phyloP scores from a whole-genome alignment of 2,113 vertebrate genomes.

The Bagarius yarrelli region DNA sequence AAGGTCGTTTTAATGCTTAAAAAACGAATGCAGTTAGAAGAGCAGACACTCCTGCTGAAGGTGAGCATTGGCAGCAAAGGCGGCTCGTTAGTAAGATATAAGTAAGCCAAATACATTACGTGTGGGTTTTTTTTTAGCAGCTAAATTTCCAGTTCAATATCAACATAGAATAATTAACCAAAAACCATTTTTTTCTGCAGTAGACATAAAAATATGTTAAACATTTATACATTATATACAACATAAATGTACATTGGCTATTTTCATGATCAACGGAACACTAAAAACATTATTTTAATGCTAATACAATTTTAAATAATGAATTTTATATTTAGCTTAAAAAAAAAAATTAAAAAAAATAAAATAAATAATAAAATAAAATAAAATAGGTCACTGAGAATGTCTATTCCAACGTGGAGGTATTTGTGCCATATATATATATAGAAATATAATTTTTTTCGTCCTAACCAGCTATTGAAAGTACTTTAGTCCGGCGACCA shows the following conservation, averaged over 20 bases:
- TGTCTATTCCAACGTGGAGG: constrained; percentile 83
- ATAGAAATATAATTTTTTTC: too few relatives aligned
- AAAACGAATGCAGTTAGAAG: constrained; percentile 77
- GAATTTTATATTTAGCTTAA: constrained; percentile 83
- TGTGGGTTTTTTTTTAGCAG: constrained; percentile 86
- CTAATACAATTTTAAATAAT: constrained; percentile 86
- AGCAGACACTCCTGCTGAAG: constrained; percentile 63
- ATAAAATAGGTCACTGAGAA: constrained; percentile 68
- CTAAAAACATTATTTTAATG: constrained; percentile 66
- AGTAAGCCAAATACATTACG: constrained; percentile 58
- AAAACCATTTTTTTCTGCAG: constrained; percentile 57
- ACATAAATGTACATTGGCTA: not conserved
- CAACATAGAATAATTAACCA: constrained; percentile 49
- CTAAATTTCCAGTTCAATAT: constrained; percentile 78
- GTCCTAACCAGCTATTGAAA: constrained; percentile 83
- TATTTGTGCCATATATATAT: constrained; percentile 77
- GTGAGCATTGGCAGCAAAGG: constrained; percentile 48
- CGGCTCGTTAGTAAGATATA: constrained; percentile 60
- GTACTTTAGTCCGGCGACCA: constrained; percentile 95
- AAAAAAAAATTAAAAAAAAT: too few relatives aligned
- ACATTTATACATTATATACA: constrained; percentile 43
- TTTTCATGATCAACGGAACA: constrained; percentile 11
- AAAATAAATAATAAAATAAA: constrained; percentile 77
- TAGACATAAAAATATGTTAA: constrained; percentile 64
- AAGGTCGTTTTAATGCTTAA: constrained; percentile 73